Conservation (phyloP, 1,140 invertebrate genomes). For the Popillia japonica region DNA sequence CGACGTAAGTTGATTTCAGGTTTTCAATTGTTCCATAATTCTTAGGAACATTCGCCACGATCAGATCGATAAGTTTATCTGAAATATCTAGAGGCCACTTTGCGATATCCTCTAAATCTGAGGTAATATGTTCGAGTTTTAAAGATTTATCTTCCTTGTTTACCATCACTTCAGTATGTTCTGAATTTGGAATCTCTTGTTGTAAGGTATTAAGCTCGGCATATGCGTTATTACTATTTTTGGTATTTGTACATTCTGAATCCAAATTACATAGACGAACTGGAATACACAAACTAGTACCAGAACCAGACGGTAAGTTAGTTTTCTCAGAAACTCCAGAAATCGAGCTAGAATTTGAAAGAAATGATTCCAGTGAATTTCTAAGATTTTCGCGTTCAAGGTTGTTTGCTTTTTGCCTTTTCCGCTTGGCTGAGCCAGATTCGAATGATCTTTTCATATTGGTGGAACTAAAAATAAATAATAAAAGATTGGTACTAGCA, state of each 20-base stretch:
- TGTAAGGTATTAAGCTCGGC: background rate
- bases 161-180: background rate
- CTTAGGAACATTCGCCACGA: too few relatives aligned
- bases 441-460: too few relatives aligned
- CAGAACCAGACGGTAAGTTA: background rate
- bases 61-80: too few relatives aligned
- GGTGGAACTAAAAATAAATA: too few relatives aligned
- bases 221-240: background rate
- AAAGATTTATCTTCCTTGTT: background rate
- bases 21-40: too few relatives aligned
- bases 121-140: too few relatives aligned
- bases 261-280: background rate
- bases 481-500: too few relatives aligned
- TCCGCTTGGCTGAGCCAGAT: background rate
- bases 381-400: conserved; percentile 16
- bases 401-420: background rate
- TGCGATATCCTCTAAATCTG: too few relatives aligned
- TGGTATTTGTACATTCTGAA: background rate
- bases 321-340: background rate
- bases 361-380: conserved; percentile 5
- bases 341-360: conserved; percentile 4
- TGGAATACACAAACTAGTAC: background rate
- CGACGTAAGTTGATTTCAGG: too few relatives aligned
- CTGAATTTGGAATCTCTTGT: background rate
- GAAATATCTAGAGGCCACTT: too few relatives aligned